Base-by-base conservation (phyloP, 1,140 invertebrate genomes). In the Aphelenchoides fujianensis region DNA sequence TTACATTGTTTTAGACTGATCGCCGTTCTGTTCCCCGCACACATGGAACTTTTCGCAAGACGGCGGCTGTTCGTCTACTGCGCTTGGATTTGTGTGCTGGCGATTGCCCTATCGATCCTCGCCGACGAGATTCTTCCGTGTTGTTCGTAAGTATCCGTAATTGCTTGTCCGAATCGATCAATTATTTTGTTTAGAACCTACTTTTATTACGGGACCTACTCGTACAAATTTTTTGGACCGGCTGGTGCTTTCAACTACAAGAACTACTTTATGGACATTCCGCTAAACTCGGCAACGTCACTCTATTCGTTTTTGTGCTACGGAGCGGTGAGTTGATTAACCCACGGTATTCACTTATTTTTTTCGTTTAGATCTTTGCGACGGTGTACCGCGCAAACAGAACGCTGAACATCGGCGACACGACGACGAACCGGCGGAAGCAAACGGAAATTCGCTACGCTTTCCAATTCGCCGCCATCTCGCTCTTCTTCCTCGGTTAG, bases 121-220 rank as follows among this genome's bases (percentile, higher is more conserved):
- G 55, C 55, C 55, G 55, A 59, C 34, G 55, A 59, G 23, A 7
- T 59, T 7, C 23, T 59, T 7, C 55, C 55, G 5, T 59, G 55
- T 59, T 59, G 55, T 32, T 7, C 55, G 55, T 59, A 23, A 59
- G 55, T 59, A 30, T 23, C 19, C 19, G 34, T 5, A 27, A 7
- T 7, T 5, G 7, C n/a, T n/a, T n/a, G n/a, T n/a, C n/a, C n/a
- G n/a, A n/a, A n/a, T 5, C 34, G 55, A 5, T 59, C 19, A 7
- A 59, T 5, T 59, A 7, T 19, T 16, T 12, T 59, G 55, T 59
- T 59, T 59, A 59, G 55, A 5, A 59, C 55, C 5, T 59, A 59
- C 19, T 59, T 59, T 32, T 59, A 59, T 23, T 59, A 59, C 55
- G 55, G 55, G 7, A 59, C 55, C 34, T 59, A 59, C 34, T 59